Evolutionary conservation across 2,797 vertebrate species (phyloP), one percentile per base, ranked within the genome.

Genomic region (Xenopus petersii): DNA sequence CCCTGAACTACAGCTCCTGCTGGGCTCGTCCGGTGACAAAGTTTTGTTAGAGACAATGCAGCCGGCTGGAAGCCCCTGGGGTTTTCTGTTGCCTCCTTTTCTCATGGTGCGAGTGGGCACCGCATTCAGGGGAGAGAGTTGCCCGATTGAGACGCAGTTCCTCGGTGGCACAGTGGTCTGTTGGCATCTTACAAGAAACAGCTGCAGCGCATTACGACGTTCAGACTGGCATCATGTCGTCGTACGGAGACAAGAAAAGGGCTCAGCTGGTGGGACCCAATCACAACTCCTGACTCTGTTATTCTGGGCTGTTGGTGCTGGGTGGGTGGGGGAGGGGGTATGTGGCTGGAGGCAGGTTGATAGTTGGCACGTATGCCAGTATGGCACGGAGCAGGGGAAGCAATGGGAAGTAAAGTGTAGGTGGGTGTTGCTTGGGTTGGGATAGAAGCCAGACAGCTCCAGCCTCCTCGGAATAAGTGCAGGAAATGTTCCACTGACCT

Each of bases 401-500:
- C 55, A 66, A 73, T 42, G 36, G 36, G 30, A 56, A 42, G 36
- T 8, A 62, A 71, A 61, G 64, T 62, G 64, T 63, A 72, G 64
- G 64, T 49, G 70, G 64, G 33, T 60, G 2, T 60, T 21, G 24
- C 30, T 12, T 63, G 49, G 58, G 58, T 51, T 64, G 30, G 26
- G 30, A 72, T 65, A 73, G 21, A 47, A 77, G 79, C 70, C 8
- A 74, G 79, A 49, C 48, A 75, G 79, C 79, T 83, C 81, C 8
- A 1, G 5, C 0, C 79, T 83, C 81, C 88, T 81, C 81, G 84
- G 87, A 88, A 87, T 82, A 84, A 87, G 86, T 84, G 87, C 87
- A 88, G 88, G 87, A 88, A 92, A 90, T 89, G 90, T 89, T 92
- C 90, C 90, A 92, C 91, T 92, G 90, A 92, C 90, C 91, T 92